A percentile compares a stretch with the other conserved stretches of the same genome.
These are phyloP conservation scores for Cromileptes altivelis DNA, from an alignment of 2,113 vertebrate genomes.

Conservation along the genomic window DNA sequence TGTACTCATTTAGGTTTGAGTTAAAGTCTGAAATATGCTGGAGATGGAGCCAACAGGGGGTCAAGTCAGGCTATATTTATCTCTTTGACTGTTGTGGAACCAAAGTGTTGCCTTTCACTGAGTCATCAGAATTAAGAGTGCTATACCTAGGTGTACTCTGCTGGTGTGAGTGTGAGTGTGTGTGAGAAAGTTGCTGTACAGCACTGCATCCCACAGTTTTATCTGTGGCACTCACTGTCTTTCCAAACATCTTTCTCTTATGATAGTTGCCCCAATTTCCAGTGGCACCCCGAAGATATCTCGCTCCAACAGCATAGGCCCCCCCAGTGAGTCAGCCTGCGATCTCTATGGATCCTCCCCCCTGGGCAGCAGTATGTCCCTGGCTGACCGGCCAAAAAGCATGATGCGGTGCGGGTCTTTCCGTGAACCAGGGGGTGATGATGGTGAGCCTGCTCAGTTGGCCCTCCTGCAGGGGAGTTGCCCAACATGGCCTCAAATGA, in stretches of 20 bases:
- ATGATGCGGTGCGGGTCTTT: conserved; percentile 97
- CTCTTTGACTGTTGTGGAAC: conserved; percentile 56
- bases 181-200: not conserved
- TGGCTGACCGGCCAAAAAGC: conserved; percentile 96
- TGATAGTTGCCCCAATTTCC: conserved; percentile 92
- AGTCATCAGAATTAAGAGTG: conserved; percentile 55
- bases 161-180: not conserved
- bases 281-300: conserved; percentile 91
- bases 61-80: conserved; percentile 69
- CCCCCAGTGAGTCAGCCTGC: conserved; percentile 92
- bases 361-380: conserved; percentile 94
- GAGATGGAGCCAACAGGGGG: conserved; percentile 34
- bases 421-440: conserved; percentile 94
- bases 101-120: conserved; percentile 58
- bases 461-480: conserved; percentile 18
- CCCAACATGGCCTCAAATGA: conserved; percentile 26
- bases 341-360: conserved; percentile 94
- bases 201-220: not conserved
- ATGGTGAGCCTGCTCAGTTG: conserved; percentile 86
- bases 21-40: conserved; percentile 42
- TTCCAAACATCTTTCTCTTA: conserved; percentile 10
- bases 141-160: not conserved
- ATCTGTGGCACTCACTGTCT: conserved; percentile 23
- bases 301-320: conserved; percentile 97
- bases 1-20: conserved; percentile 2